Evolutionary conservation across 2,888 invertebrate species (phyloP).

Genomic region (Acanthosepion pharaonis): DNA sequence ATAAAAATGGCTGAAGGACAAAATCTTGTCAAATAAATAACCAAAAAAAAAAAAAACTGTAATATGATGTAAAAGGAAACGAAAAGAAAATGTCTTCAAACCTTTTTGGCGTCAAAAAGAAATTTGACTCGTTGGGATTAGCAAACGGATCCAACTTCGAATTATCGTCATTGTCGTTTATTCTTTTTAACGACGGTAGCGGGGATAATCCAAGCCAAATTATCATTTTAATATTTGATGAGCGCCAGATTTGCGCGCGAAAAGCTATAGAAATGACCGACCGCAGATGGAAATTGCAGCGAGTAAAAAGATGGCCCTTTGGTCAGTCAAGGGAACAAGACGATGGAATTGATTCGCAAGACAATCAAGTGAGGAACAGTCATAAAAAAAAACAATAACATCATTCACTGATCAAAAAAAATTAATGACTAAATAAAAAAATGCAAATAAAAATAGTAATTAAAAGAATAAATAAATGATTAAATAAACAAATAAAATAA

Average conservation of each 20-base stretch:
- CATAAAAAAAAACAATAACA: not conserved
- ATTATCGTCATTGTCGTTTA: not conserved
- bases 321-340: not conserved
- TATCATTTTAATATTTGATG: constrained; percentile 33
- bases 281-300: not conserved
- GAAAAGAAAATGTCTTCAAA: not conserved
- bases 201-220: not conserved
- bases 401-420: not conserved
- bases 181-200: not conserved
- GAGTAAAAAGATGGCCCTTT: not conserved
- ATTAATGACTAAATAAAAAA: too few relatives aligned
- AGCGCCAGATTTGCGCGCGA: not conserved
- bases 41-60: not conserved
- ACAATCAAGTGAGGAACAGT: not conserved
- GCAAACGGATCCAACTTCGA: not conserved
- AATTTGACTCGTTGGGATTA: not conserved
- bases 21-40: not conserved
- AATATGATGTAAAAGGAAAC: not conserved
- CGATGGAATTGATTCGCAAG: not conserved
- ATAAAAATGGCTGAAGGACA: not conserved
- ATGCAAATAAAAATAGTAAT: too few relatives aligned
- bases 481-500: too few relatives aligned
- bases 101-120: not conserved
- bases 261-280: not conserved
- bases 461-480: too few relatives aligned